Evolutionary conservation across 2,888 invertebrate genomes (phyloP).

Genomic region (Biston stratarius): DNA sequence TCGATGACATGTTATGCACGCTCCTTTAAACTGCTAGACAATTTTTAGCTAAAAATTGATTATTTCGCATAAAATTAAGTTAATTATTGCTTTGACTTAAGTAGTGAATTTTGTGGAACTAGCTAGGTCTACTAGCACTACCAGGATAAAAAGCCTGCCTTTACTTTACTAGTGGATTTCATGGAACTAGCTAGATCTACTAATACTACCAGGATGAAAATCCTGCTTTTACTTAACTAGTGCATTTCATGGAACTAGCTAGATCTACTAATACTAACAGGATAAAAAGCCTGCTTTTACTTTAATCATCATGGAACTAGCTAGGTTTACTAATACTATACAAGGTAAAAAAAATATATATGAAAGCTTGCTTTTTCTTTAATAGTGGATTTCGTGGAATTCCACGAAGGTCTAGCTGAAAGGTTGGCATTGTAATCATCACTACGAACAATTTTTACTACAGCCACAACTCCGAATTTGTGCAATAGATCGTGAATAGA

Average conservation of each 20-base stretch:
- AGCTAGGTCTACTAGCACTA: too few relatives aligned
- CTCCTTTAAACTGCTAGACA: constrained; percentile 23
- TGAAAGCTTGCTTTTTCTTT: not conserved
- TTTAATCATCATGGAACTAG: not conserved
- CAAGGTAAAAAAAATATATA: too few relatives aligned
- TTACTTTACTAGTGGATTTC: not conserved
- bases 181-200: too few relatives aligned
- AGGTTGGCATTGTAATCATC: too few relatives aligned
- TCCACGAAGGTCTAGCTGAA: too few relatives aligned
- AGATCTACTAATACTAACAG: not conserved
- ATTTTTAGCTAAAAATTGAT: constrained; percentile 13
- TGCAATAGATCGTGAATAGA: too few relatives aligned
- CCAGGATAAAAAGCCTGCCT: not conserved
- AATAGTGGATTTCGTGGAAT: not conserved
- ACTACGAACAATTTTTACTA: too few relatives aligned
- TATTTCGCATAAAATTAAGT: not conserved
- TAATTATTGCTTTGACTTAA: not conserved
- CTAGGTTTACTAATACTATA: too few relatives aligned
- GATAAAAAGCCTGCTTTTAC: not conserved
- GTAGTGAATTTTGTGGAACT: not conserved
- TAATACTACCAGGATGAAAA: too few relatives aligned
- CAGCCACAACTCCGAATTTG: too few relatives aligned
- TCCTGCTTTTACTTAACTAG: not conserved
- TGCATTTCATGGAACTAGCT: not conserved
- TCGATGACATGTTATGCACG: constrained; percentile 39